Conservation (phyloP, 2,888 invertebrate species). For the Andrena camellia region DNA sequence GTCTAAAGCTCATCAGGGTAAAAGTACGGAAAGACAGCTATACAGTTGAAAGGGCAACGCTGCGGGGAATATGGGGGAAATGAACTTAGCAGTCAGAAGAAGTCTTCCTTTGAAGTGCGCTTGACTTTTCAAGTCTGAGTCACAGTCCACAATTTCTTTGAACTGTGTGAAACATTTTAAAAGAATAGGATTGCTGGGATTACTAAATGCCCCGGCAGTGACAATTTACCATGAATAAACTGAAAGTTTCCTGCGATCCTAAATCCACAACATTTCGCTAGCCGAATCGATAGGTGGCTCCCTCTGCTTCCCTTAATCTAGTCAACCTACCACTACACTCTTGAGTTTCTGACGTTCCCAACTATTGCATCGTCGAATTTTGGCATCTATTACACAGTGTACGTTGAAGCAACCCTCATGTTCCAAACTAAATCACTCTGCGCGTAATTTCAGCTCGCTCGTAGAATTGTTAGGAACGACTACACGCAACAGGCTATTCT, state of each 20-base stretch:
- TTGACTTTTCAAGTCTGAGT: neutral
- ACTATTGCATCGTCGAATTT: conserved; percentile 8
- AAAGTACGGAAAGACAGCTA: conserved; percentile 69
- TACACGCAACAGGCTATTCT: conserved; percentile 20
- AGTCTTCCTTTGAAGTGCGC: neutral
- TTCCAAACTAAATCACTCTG: neutral
- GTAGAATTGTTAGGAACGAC: neutral
- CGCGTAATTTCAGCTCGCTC: neutral
- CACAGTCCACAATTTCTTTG: neutral
- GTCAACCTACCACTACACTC: neutral
- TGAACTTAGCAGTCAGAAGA: conserved; percentile 36
- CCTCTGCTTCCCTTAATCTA: neutral
- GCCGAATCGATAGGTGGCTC: neutral
- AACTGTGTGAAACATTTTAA: neutral
- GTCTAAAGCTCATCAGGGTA: conserved; percentile 74
- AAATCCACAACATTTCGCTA: neutral
- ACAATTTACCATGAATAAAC: too few relatives aligned
- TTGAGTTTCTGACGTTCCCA: neutral
- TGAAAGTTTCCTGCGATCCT: too few relatives aligned
- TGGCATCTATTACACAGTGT: neutral
- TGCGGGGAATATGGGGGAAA: conserved; percentile 62
- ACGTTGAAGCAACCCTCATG: neutral
- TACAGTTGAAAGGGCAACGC: conserved; percentile 55
- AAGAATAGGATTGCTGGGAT: too few relatives aligned
- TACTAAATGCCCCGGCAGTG: neutral